Evolutionary conservation across 2,113 vertebrate species (phyloP).

Genomic region (Capreolus pygargus): DNA sequence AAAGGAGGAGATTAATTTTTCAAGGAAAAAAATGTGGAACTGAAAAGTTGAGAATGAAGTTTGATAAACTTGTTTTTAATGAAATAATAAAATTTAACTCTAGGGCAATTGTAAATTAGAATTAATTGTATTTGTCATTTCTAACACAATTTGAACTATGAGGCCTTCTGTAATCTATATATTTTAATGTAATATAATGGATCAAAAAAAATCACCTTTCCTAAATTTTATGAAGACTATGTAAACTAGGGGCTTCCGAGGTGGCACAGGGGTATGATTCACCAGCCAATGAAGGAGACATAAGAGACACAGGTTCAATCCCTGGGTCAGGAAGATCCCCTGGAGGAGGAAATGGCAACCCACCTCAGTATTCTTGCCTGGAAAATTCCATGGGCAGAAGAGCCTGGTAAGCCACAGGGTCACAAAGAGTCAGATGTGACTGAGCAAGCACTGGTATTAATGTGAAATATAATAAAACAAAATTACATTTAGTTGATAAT

Average conservation of each 20-base stretch:
- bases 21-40: neutral
- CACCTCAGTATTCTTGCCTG: neutral
- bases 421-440: neutral
- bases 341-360: neutral
- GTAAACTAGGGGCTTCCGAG: neutral
- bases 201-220: neutral
- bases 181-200: neutral
- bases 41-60: neutral
- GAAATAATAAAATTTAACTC: neutral
- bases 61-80: neutral
- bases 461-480: neutral
- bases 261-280: neutral
- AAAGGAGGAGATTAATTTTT: neutral
- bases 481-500: neutral
- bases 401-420: neutral
- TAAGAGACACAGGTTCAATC: neutral
- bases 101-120: neutral
- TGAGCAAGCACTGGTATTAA: neutral
- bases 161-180: neutral
- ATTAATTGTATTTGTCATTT: neutral
- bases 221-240: neutral
- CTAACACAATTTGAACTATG: neutral
- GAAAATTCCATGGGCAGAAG: neutral
- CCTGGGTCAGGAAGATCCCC: neutral
- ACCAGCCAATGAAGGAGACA: neutral